Base-by-base conservation (phyloP, 2,113 vertebrate species). In the Rynchops niger region DNA sequence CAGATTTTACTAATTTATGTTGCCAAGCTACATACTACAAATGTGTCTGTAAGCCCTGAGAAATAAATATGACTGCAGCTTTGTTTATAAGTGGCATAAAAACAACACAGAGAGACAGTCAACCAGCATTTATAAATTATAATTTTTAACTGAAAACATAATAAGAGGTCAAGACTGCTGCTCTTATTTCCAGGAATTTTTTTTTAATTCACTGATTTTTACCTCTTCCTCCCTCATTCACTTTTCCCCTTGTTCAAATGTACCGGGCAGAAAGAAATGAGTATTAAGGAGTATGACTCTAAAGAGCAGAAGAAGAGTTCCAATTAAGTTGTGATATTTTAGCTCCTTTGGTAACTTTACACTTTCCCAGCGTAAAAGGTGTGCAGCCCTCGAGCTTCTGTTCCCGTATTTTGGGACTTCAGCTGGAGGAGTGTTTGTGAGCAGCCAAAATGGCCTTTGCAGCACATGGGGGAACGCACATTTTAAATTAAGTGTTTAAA, bases 71-170 rank as follows among this genome's bases (percentile, higher is more conserved):
- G 91, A 90, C 86, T 96, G 82, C 95, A 93, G 87, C 87, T 96
- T 95, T 96, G 94, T 94, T 97, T 95, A 85, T 88, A 95, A 96
- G 86, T 90, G 95, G 87, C 82, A 94, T 63, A 93, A 94, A 96
- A 96, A 53, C 91, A 95, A 90, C 86, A 76, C 62, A 96, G 91
- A 87, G 78, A 91, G 86, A 5, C 88, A 94, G 88, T 94, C 81
- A 95, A 82, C 34, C 94, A 94, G 87, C 85, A 94, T 97, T 95
- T 95, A 80, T 86, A 80, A 95, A 95, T 96, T 95, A 95, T 56
- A 58, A 80, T 82, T 97, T 96, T 79, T 73, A 91, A 89, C 89
- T 85, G 82, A 80, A 95, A 95, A 55, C 86, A 94, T 88, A 91
- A 94, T 92, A 59, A 47, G 79, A 96, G 95, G 94, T 97, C 91